Evolutionary conservation across 2,113 vertebrate genomes (phyloP).

Genomic region (Dasyprocta punctata): DNA sequence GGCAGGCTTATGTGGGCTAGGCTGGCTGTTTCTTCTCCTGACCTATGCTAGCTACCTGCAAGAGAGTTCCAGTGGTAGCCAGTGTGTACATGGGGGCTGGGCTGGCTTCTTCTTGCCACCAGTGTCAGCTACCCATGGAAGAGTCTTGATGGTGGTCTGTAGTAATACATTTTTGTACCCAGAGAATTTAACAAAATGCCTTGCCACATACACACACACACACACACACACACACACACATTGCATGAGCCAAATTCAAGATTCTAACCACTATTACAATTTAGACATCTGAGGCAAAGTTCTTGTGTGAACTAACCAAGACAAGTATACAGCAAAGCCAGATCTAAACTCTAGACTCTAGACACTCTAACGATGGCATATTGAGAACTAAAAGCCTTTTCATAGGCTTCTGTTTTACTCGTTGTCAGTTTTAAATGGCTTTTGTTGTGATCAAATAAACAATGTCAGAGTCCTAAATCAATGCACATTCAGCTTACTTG

Average conservation of each 20-base stretch:
- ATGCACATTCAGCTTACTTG: background rate
- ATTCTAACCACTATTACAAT: slow-evolving; percentile 13
- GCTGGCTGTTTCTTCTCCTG: no score
- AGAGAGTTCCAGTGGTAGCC: no score
- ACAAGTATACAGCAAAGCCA: background rate
- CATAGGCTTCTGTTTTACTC: background rate
- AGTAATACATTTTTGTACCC: slow-evolving; percentile 26
- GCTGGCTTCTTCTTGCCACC: no score
- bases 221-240: background rate
- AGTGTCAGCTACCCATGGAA: no score
- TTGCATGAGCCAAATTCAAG: background rate
- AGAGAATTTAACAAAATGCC: slow-evolving; percentile 38
- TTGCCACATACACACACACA: background rate
- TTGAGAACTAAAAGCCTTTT: background rate
- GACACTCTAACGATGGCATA: background rate
- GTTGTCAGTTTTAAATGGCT: background rate
- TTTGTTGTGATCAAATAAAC: slow-evolving; percentile 16
- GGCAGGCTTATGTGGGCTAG: no score
- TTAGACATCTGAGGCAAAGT: background rate
- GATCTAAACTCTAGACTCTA: slow-evolving; percentile 33
- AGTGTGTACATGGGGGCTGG: no score
- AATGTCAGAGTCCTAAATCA: slow-evolving; percentile 10
- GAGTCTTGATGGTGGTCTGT: no score
- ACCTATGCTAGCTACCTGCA: no score
- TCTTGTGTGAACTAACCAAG: background rate